A percentile compares a stretch with the other conserved stretches of the same genome.
These are phyloP conservation scores for Bugulina stolonifera DNA, from an alignment of 2,888 invertebrate species.

Conservation along the genomic window DNA sequence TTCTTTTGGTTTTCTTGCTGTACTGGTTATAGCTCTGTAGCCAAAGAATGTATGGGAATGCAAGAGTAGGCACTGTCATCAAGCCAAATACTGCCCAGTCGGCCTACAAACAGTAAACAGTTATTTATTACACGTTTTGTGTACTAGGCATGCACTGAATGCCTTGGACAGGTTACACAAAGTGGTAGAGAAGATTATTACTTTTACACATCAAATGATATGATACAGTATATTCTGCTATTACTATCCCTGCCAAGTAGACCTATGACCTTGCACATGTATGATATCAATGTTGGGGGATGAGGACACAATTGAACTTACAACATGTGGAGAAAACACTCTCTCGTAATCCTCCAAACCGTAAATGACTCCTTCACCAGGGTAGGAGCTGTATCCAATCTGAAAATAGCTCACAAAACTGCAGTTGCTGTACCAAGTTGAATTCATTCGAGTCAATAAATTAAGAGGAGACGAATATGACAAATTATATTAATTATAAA, in stretches of 20 bases:
- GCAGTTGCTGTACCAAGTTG: too few relatives aligned
- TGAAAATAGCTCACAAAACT: too few relatives aligned
- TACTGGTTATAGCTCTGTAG: constrained; percentile 91
- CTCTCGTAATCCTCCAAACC: constrained; percentile 88
- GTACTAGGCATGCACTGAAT: not conserved
- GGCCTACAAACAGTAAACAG: constrained; percentile 54
- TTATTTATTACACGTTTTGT: too few relatives aligned
- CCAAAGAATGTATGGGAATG: constrained; percentile 90
- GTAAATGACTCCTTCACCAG: constrained; percentile 90
- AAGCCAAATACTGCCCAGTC: constrained; percentile 96
- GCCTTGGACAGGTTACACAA: too few relatives aligned
- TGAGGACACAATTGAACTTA: constrained; percentile 56
- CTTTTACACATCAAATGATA: too few relatives aligned
- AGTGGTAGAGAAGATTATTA: too few relatives aligned
- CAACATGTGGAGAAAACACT: constrained; percentile 91
- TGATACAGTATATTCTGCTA: too few relatives aligned
- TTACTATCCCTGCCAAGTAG: too few relatives aligned
- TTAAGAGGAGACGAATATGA: not conserved
- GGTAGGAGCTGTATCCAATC: constrained; percentile 73
- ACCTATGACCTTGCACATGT: too few relatives aligned
- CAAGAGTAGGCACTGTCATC: constrained; percentile 89
- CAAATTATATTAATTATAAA: not conserved
- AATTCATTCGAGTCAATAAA: too few relatives aligned
- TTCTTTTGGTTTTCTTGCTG: constrained; percentile 56
- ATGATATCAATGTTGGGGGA: too few relatives aligned